Percentiles rank a stretch among this genome's conserved stretches.
phyloP scores from a whole-genome alignment of 1,140 invertebrate genomes.

The Drosophila athabasca region DNA sequence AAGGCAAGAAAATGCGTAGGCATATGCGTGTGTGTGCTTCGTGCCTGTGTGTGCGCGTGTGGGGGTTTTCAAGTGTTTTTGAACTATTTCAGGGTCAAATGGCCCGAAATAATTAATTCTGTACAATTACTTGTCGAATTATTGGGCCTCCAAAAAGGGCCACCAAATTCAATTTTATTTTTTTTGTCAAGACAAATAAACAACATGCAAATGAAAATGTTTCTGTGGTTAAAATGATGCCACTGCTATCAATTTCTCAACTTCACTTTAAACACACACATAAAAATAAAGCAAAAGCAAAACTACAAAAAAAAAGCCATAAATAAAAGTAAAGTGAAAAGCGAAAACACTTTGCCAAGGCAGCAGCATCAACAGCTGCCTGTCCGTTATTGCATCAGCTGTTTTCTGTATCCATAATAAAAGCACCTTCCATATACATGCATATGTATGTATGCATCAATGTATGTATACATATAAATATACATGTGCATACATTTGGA shows the following conservation, averaged over 20 bases:
- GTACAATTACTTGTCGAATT: slow-evolving; percentile 13
- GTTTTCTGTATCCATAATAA: slow-evolving; percentile 44
- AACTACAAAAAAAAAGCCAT: slow-evolving; percentile 13
- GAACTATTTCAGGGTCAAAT: slow-evolving; percentile 72
- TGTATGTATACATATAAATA: slow-evolving; percentile 1
- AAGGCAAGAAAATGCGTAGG: slow-evolving; percentile 29
- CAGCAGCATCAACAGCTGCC: slow-evolving; percentile 35
- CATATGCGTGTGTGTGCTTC: not conserved
- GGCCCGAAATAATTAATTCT: slow-evolving; percentile 29
- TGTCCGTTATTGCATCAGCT: slow-evolving; percentile 62
- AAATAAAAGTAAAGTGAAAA: slow-evolving; percentile 32
- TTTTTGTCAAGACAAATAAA: not conserved
- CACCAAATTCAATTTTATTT: not conserved
- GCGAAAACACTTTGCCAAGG: slow-evolving; percentile 26
- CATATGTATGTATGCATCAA: not conserved
- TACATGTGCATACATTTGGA: slow-evolving; percentile 13
- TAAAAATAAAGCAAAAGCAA: slow-evolving; percentile 32
- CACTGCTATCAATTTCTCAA: not conserved
- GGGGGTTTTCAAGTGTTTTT: slow-evolving; percentile 54
- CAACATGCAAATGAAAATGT: not conserved
- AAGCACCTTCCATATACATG: slow-evolving; percentile 15
- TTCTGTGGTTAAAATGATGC: not conserved
- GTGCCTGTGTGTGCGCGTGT: not conserved
- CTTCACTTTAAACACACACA: too few species aligned
- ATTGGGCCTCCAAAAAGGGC: slow-evolving; percentile 2